Evolutionary conservation across 2,888 invertebrate species (phyloP), one percentile per base, ranked within the genome.

Genomic region (Drosophila leonis): DNA sequence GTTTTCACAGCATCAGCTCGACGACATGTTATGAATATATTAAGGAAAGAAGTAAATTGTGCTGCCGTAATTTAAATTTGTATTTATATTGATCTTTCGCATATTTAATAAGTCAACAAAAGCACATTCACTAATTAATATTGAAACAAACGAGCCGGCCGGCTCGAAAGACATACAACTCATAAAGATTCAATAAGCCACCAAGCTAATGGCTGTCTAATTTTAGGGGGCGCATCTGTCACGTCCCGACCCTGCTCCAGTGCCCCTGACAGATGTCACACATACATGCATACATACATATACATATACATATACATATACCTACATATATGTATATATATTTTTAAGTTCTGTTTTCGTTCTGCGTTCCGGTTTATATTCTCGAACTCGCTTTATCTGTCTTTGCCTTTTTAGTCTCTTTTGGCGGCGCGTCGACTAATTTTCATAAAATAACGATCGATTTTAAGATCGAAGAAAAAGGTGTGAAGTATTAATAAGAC

Each of bases 401-500:
- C 60, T 69, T 70, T 42, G 65, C 54, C 76, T 78, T 72, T 69
- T 39, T 54, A 56, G 65, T 65, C 74, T 61, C 54, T 72, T 61
- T 67, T 51, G 44, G 46, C 70, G 71, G 55, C 72, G 82, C 69
- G 78, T 79, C 69, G 79, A 83, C 86, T 87, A 85, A 87, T 87
- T 87, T 87, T 85, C 81, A 88, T 88, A 88, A 90, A 87, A 87
- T 72, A 85, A 54, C 90, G 77, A 90, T 90, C 80, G 90, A 87
- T 89, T 87, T 83, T 63, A 64, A 80, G 75, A 72, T 72, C 78
- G 70, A 74, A 75, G 72, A 78, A 82, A 79, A 84, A 88, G 88
- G 88, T 90, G 88, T 88, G 88, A 88, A 88, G 84, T 89, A 89
- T 90, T 90, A 90, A 88, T 87, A 90, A 90, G 90, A 89, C 72